Percentiles rank a stretch among this genome's conserved stretches.
These are phyloP conservation scores for Drosophila erecta DNA, from an alignment of 1,140 invertebrate genomes.

Conservation along the genomic window DNA sequence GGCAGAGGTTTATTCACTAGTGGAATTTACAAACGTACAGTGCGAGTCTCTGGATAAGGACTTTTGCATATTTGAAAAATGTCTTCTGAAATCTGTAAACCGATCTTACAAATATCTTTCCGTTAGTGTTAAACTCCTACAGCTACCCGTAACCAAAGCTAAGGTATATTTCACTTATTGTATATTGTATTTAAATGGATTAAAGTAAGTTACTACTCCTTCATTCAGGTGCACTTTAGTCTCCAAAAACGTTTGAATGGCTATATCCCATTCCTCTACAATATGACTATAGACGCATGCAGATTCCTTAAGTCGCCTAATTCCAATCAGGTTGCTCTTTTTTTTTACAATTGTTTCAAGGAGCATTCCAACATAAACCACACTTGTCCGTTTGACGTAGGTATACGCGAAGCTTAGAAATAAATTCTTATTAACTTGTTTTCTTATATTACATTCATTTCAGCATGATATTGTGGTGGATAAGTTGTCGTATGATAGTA, in stretches of 20 bases:
- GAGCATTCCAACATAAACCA: constrained; percentile 2
- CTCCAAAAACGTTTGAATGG: constrained; percentile 3
- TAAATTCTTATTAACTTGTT: background rate
- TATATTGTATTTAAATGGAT: background rate
- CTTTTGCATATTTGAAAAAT: background rate
- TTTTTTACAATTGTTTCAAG: background rate
- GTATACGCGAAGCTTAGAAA: background rate
- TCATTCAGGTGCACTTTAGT: background rate
- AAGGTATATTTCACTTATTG: background rate
- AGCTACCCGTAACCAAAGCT: constrained; percentile 1
- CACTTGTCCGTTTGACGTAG: background rate
- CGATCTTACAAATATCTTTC: constrained; percentile 7
- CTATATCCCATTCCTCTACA: constrained; percentile 12
- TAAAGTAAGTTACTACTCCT: background rate
- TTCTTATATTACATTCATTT: too few relatives aligned
- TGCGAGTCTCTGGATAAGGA: constrained; percentile 7
- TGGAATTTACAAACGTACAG: constrained; percentile 12
- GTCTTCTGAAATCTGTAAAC: constrained; percentile 6
- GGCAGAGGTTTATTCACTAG: background rate
- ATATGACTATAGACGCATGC: constrained; percentile 4
- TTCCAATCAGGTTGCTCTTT: background rate
- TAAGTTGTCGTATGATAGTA: too few relatives aligned
- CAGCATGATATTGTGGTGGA: too few relatives aligned
- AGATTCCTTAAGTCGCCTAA: background rate
- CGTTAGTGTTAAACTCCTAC: background rate